Conservation (phyloP, 2,113 vertebrate species). For the Rhynchomys soricoides region DNA sequence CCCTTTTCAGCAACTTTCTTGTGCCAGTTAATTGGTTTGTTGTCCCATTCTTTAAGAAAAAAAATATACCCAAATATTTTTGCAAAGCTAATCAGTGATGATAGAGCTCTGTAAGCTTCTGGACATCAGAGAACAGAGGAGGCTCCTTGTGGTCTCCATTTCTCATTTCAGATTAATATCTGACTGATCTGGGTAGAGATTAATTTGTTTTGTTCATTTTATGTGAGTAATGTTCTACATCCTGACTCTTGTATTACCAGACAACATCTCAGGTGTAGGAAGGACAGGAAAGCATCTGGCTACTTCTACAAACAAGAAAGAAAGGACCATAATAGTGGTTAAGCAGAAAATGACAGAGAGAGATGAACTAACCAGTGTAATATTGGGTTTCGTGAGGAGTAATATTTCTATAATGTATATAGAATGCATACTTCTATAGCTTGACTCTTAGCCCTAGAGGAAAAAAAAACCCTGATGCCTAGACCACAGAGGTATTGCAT, state of each 20-base stretch:
- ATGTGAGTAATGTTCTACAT: not conserved
- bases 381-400: conserved; percentile 39
- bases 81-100: conserved; percentile 45
- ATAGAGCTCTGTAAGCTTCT: conserved; percentile 9
- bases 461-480: not conserved
- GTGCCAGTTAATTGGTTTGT: conserved; percentile 15
- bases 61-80: conserved; percentile 21
- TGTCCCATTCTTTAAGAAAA: conserved; percentile 16
- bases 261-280: not conserved
- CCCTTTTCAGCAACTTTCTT: not conserved
- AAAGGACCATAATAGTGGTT: not conserved
- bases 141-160: not conserved
- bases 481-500: not conserved
- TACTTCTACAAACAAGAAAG: conserved; percentile 14
- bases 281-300: not conserved
- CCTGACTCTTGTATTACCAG: not conserved
- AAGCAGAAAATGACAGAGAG: conserved; percentile 15
- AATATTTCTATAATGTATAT: not conserved
- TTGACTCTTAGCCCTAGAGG: conserved; percentile 3
- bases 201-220: conserved; percentile 53
- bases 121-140: not conserved
- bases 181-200: not conserved
- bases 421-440: not conserved
- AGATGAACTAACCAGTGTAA: not conserved
- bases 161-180: conserved; percentile 47